Percentiles rank a stretch among this genome's conserved stretches.
phyloP scores from a whole-genome alignment of 2,113 vertebrate genomes.

The Colius striatus region DNA sequence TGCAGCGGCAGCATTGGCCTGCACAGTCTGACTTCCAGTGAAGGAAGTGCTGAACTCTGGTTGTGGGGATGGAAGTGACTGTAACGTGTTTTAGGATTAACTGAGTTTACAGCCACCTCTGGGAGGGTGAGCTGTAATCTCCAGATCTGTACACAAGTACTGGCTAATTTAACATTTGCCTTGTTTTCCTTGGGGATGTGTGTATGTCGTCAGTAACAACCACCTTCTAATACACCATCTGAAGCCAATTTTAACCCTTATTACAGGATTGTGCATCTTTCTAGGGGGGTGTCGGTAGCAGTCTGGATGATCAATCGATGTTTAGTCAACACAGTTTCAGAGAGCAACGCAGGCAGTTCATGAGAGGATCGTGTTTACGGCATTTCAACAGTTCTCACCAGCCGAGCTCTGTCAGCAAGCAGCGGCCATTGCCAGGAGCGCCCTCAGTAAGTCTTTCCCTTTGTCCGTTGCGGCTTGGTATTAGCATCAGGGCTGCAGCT shows the following conservation, averaged over 20 bases:
- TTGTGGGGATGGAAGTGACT: fast-evolving
- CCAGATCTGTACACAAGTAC: not conserved
- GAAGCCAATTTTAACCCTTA: not conserved
- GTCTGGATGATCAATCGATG: not conserved
- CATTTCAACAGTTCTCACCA: fast-evolving
- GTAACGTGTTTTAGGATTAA: fast-evolving
- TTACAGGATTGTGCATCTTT: not conserved
- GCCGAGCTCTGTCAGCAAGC: fast-evolving
- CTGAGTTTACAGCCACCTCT: slow-evolving; percentile 42
- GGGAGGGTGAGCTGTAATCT: not conserved
- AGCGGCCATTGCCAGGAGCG: fast-evolving
- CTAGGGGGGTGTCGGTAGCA: not conserved
- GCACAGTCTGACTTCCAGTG: fast-evolving
- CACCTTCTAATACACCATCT: not conserved
- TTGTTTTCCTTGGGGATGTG: not conserved
- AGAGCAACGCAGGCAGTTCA: too few relatives aligned
- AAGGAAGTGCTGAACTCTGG: fast-evolving
- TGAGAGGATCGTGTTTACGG: fast-evolving
- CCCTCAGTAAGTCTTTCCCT: fast-evolving
- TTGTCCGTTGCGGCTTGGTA: fast-evolving
- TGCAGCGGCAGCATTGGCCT: fast-evolving
- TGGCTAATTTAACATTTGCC: too few relatives aligned
- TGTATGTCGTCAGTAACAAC: not conserved
- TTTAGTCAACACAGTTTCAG: not conserved
- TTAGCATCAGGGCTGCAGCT: too few relatives aligned